phyloP scores from a whole-genome alignment of 1,140 invertebrate genomes.

The Neoseiulus cucumeris region DNA sequence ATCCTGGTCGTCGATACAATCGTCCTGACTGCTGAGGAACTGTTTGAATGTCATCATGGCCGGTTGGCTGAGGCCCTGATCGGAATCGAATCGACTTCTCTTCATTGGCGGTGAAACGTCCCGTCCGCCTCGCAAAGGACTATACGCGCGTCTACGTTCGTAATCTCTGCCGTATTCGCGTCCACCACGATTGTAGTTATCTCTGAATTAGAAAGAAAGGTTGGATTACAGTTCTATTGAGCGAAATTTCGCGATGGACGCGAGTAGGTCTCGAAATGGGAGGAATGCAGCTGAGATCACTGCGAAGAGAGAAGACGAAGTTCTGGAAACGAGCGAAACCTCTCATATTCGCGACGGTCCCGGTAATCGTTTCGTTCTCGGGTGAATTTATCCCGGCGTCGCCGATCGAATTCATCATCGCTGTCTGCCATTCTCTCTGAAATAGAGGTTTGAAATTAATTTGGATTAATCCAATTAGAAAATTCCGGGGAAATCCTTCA shows the following conservation, averaged over 20 bases:
- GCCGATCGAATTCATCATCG: conserved; percentile 35
- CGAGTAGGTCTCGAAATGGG: too few species aligned
- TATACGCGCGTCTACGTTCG: not conserved
- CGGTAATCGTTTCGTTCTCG: conserved; percentile 34
- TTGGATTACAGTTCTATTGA: too few species aligned
- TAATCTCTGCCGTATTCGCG: conserved; percentile 1
- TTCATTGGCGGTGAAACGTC: not conserved
- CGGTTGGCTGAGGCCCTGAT: conserved; percentile 40
- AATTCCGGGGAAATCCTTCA: too few species aligned
- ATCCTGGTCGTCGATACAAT: conserved; percentile 88
- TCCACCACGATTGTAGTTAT: conserved; percentile 13
- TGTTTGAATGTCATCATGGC: conserved; percentile 94
- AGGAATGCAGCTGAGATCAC: too few species aligned
- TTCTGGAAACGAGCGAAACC: too few species aligned
- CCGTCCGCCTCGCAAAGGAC: not conserved
- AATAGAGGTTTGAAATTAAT: too few species aligned
- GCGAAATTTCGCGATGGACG: too few species aligned
- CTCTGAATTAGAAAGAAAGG: conserved; percentile 9
- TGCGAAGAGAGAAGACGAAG: too few species aligned
- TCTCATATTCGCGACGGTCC: conserved; percentile 26
- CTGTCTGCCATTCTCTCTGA: conserved; percentile 31
- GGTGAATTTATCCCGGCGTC: conserved; percentile 34
- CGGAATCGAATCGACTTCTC: conserved; percentile 17
- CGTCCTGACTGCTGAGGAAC: conserved; percentile 86
- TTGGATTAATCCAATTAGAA: too few species aligned